phyloP scores from a whole-genome alignment of 2,888 invertebrate genomes.

The Caenorhabditis sp. region DNA sequence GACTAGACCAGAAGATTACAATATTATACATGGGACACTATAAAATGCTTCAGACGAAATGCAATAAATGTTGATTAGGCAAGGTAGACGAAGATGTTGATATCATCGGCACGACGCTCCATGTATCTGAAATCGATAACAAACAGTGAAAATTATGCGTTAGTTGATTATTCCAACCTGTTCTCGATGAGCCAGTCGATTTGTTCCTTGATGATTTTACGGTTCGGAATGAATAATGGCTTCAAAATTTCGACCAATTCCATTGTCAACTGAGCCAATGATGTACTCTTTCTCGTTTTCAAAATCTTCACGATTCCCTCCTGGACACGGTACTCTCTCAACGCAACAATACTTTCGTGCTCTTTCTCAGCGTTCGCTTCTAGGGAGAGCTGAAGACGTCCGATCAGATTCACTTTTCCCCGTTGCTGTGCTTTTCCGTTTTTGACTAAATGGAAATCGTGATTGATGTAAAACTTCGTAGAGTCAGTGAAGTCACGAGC shows the following conservation, averaged over 20 bases:
- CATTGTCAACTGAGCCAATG: slow-evolving; percentile 95
- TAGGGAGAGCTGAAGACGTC: slow-evolving; percentile 89
- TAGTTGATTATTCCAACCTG: slow-evolving; percentile 36
- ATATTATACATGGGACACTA: slow-evolving; percentile 49
- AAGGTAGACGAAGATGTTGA: slow-evolving; percentile 79
- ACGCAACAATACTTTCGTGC: slow-evolving; percentile 97
- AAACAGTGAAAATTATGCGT: neutral
- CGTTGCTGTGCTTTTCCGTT: slow-evolving; percentile 95
- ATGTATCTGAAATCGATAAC: slow-evolving; percentile 70
- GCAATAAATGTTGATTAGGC: slow-evolving; percentile 56
- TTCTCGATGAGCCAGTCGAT: slow-evolving; percentile 99
- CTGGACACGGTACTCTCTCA: slow-evolving; percentile 93
- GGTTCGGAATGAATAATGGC: slow-evolving; percentile 99
- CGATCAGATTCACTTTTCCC: slow-evolving; percentile 97
- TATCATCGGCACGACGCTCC: slow-evolving; percentile 74
- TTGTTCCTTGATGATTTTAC: slow-evolving; percentile 99
- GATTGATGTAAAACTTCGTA: slow-evolving; percentile 95
- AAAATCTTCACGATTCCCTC: slow-evolving; percentile 99
- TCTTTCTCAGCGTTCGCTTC: slow-evolving; percentile 86
- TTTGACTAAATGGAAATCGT: slow-evolving; percentile 89
- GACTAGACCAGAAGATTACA: slow-evolving; percentile 8
- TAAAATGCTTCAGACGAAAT: slow-evolving; percentile 4
- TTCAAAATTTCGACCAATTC: slow-evolving; percentile 98
- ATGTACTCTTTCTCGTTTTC: slow-evolving; percentile 96
- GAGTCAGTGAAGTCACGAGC: slow-evolving; percentile 94